Evolutionary conservation across 1,140 invertebrate genomes (phyloP).

Genomic region (Platorchestia sp.): DNA sequence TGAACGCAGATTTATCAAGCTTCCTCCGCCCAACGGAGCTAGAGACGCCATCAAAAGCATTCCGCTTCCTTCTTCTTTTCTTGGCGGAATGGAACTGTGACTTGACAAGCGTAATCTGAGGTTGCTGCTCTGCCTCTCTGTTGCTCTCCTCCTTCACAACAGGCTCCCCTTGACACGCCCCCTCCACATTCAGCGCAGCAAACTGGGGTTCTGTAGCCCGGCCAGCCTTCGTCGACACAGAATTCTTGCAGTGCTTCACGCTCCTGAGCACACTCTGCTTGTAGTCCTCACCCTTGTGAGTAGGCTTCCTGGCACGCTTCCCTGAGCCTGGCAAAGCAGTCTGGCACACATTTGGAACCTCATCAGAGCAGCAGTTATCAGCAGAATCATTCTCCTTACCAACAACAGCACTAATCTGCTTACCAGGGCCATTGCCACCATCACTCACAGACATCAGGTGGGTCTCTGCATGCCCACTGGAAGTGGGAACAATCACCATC

Average conservation of each 20-base stretch:
- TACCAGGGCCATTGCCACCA: background rate
- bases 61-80: background rate
- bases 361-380: background rate
- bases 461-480: background rate
- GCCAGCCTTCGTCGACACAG: background rate
- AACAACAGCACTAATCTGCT: background rate
- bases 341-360: background rate
- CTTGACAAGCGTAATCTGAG: background rate
- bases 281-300: slow-evolving; percentile 47
- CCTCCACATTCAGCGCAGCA: background rate
- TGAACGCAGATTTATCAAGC: slow-evolving; percentile 8
- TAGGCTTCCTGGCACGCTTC: slow-evolving; percentile 12
- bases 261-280: background rate
- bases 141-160: background rate
- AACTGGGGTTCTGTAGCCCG: background rate
- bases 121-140: background rate
- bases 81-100: background rate
- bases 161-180: background rate
- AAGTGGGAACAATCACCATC: background rate
- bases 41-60: background rate
- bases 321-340: background rate
- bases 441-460: background rate
- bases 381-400: background rate
- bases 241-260: background rate
- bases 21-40: background rate